Evolutionary conservation across 2,797 vertebrate species (phyloP).

Genomic region (Antennarius maculatus): DNA sequence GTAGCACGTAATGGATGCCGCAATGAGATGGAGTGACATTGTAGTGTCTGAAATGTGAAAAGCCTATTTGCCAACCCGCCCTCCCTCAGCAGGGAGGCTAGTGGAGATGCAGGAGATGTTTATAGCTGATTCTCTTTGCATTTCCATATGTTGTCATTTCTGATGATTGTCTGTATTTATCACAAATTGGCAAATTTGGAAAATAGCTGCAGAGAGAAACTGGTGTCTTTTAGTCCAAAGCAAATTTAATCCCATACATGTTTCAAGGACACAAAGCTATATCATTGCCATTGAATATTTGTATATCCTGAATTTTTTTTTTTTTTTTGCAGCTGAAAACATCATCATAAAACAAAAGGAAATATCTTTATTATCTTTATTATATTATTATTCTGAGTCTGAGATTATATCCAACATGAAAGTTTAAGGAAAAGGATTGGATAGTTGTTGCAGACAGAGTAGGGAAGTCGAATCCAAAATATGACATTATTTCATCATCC

Average conservation of each 20-base stretch:
- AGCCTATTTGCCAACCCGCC: constrained; percentile 77
- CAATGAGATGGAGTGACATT: constrained; percentile 82
- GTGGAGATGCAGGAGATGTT: constrained; percentile 69
- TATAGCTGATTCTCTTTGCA: constrained; percentile 78
- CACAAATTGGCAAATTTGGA: constrained; percentile 75
- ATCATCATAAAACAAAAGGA: constrained; percentile 19
- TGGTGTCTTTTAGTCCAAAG: constrained; percentile 45
- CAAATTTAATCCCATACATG: constrained; percentile 51
- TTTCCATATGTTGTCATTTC: constrained; percentile 77
- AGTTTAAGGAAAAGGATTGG: constrained; percentile 17
- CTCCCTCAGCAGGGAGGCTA: constrained; percentile 67
- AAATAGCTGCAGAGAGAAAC: constrained; percentile 62
- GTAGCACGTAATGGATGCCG: constrained; percentile 80
- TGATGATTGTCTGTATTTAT: constrained; percentile 75
- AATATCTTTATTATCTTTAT: constrained; percentile 36
- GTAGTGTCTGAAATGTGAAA: constrained; percentile 80
- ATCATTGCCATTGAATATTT: constrained; percentile 27
- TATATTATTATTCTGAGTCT: constrained; percentile 33
- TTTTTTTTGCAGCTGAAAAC: constrained; percentile 29
- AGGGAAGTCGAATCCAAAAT: constrained; percentile 44
- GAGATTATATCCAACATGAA: constrained; percentile 41
- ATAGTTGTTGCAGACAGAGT: constrained; percentile 40
- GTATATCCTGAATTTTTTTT: constrained; percentile 28
- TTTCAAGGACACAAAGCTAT: constrained; percentile 26
- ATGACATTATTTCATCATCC: constrained; percentile 59